Base-by-base conservation (phyloP, 1,140 invertebrate species). In the Anoplophora glabripennis region DNA sequence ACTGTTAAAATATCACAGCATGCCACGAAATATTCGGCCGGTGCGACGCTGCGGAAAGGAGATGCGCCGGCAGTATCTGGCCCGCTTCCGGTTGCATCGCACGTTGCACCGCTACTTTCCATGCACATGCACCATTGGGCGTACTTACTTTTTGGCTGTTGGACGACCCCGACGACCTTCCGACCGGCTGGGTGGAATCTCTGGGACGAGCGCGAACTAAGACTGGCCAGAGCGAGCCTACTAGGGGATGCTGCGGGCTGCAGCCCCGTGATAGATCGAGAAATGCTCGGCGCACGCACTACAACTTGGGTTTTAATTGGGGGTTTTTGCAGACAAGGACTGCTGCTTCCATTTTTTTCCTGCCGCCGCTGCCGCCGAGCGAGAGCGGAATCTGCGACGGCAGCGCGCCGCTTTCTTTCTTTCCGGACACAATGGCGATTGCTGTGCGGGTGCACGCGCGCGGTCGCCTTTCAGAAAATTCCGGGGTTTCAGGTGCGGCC, bases 281-380 rank as follows among this genome's bases (percentile, higher is more conserved):
- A 72, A 72, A 72, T 72, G 69, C 66, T 73, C 71, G 70, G 73
- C 73, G 73, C 73, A 75, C 73, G 73, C 73, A 75, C 72, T 72
- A 68, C 68, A 58, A 69, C 70, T 67, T 72, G 64, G 70, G 66
- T 73, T 73, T 74, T 75, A 75, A 75, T 75, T 75, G 71, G 73
- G 72, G 65, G 66, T 75, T 73, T 75, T 74, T 75, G 72, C 70
- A 65, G 68, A 69, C 66, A 44, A 54, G 52, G 52, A 54, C 42
- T 48, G 54, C 54, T 34, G 42, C 54, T 56, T 56, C 42, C 45
- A 63, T 59, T 65, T 65, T 65, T 65, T 62, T 44, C 46, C 48
- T 42, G 12, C 12, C 52, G 21, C 33, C 15, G 21, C 37, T 40
- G 21, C 18, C 33, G 21, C 21, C 21, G 21, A 28, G 21, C 21